phyloP scores from a whole-genome alignment of 23 tunicate species.

The Halocynthia aurantium region DNA sequence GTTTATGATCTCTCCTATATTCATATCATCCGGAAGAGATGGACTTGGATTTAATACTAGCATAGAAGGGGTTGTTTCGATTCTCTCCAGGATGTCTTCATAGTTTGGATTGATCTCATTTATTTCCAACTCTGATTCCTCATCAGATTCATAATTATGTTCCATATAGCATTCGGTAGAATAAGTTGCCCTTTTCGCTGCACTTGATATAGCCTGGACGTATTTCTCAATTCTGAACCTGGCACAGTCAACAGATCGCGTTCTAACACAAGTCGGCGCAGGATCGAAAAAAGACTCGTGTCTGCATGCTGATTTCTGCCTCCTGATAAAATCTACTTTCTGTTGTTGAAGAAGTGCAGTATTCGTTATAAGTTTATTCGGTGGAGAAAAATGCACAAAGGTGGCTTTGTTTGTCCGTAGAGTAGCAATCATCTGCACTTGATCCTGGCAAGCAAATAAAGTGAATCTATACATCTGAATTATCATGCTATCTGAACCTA shows the following conservation, averaged over 20 bases:
- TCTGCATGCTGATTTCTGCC: constrained; percentile 2
- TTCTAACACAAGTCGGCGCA: constrained; percentile 45
- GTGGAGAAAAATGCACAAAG: constrained; percentile 59
- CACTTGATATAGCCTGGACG: constrained; percentile 24
- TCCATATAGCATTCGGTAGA: neutral
- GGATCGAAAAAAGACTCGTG: constrained; percentile 17
- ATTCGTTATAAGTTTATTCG: constrained; percentile 30
- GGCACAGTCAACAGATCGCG: constrained; percentile 40
- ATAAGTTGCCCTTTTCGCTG: neutral
- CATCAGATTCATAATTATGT: neutral
- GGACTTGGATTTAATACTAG: neutral
- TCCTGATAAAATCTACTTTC: neutral
- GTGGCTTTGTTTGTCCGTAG: constrained; percentile 57
- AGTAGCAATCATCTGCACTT: constrained; percentile 3
- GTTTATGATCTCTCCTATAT: constrained; percentile 11
- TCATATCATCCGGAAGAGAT: constrained; percentile 1
- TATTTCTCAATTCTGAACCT: constrained; percentile 37
- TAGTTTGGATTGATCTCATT: neutral
- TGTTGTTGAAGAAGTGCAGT: constrained; percentile 1
- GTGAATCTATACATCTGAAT: neutral
- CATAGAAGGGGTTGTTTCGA: constrained; percentile 11
- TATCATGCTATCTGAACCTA: constrained; percentile 5
- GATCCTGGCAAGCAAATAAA: neutral
- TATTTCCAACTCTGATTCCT: neutral
- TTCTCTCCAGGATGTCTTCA: neutral